A percentile compares a stretch with the other conserved stretches of the same genome.
Conservation (phyloP, 2,113 vertebrate species). For the Canis aureus region DNA sequence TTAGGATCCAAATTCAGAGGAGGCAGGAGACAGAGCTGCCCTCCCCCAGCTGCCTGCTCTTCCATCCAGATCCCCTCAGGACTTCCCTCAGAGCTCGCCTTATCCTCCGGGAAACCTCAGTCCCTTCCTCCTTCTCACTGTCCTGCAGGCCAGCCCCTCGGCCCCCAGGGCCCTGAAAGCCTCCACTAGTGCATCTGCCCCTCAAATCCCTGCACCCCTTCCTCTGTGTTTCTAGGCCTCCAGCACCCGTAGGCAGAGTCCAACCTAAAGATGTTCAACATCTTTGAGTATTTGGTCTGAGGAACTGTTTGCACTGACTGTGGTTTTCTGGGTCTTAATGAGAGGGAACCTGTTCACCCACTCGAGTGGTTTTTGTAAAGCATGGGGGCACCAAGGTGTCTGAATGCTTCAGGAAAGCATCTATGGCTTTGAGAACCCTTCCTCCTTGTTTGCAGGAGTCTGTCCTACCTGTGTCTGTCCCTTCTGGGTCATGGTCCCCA, state of each 20-base stretch:
- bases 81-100: too few relatives aligned
- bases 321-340: neutral
- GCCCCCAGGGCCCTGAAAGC: neutral
- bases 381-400: neutral
- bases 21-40: neutral
- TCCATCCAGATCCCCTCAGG: rapidly evolving
- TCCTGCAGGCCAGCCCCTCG: neutral
- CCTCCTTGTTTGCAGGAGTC: neutral
- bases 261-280: neutral
- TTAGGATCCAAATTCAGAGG: neutral
- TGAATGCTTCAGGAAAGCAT: neutral
- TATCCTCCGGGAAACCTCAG: neutral
- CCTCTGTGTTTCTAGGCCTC: neutral
- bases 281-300: neutral
- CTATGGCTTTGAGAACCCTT: neutral
- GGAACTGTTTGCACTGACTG: neutral
- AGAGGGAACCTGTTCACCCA: neutral
- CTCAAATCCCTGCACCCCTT: neutral
- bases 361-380: neutral
- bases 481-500: rapidly evolving
- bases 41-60: neutral
- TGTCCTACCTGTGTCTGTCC: neutral
- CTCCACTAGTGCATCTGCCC: neutral
- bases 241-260: neutral
- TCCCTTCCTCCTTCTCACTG: neutral